Percentiles rank a stretch among this genome's conserved stretches.
These are phyloP conservation scores for Lypha dubia DNA, from an alignment of 2,888 invertebrate genomes.

Conservation along the genomic window DNA sequence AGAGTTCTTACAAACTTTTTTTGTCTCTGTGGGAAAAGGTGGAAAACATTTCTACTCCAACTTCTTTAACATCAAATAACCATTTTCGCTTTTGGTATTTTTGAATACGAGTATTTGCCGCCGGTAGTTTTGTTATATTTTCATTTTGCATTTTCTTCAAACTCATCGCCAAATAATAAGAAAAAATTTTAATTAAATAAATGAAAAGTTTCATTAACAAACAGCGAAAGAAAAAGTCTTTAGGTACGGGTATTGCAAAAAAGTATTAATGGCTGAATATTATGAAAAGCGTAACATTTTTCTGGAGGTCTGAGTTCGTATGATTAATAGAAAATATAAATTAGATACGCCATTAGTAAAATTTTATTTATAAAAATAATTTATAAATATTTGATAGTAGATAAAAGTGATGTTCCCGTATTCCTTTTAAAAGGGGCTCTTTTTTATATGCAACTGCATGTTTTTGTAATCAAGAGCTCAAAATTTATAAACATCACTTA, in stretches of 20 bases:
- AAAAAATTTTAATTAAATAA: conserved; percentile 63
- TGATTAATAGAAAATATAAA: conserved; percentile 2
- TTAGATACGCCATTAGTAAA: neutral
- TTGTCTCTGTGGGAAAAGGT: neutral
- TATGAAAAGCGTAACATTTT: neutral
- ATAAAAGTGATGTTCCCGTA: too few relatives aligned
- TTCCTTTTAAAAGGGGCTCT: too few relatives aligned
- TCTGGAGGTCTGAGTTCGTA: neutral
- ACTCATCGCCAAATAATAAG: neutral
- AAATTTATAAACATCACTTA: too few relatives aligned
- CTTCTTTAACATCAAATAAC: conserved; percentile 3
- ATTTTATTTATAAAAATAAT: too few relatives aligned
- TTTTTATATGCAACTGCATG: too few relatives aligned
- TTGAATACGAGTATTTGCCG: conserved; percentile 47
- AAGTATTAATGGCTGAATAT: neutral
- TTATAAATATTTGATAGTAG: neutral
- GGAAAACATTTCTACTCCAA: conserved; percentile 40
- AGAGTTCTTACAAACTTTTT: conserved; percentile 1
- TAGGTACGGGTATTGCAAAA: too few relatives aligned
- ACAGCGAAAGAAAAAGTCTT: neutral
- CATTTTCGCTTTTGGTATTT: neutral
- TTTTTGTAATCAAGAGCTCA: too few relatives aligned
- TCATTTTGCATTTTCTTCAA: neutral
- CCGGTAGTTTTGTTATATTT: conserved; percentile 50
- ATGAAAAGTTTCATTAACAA: conserved; percentile 46